Evolutionary conservation across 2,888 invertebrate species (phyloP).

Genomic region (Dilophus febrilis): DNA sequence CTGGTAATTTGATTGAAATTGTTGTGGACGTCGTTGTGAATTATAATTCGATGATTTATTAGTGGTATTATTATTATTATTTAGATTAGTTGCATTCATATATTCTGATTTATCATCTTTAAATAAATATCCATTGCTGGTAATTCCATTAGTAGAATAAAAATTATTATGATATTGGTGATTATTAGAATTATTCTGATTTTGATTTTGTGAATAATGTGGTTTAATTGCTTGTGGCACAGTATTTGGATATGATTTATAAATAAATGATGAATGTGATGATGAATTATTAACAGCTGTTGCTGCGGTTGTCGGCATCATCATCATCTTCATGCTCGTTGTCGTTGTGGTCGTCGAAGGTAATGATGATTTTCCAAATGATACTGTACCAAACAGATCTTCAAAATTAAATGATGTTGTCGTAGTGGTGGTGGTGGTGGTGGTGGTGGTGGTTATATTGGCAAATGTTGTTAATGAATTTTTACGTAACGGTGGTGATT

Average conservation of each 20-base stretch:
- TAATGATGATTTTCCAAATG: slow-evolving; percentile 18
- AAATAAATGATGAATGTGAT: no score
- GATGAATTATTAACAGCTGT: no score
- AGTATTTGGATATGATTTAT: slow-evolving; percentile 20
- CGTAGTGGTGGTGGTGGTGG: no score
- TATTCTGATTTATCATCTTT: slow-evolving; percentile 14
- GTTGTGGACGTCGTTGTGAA: slow-evolving; percentile 19
- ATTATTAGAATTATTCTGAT: no score
- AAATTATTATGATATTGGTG: no score
- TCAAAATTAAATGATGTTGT: slow-evolving; percentile 27
- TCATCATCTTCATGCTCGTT: no score
- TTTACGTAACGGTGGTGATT: slow-evolving; percentile 23
- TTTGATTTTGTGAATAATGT: not conserved
- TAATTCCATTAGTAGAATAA: not conserved
- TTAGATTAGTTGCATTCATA: slow-evolving; percentile 18
- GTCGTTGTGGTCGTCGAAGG: no score
- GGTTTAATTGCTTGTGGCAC: slow-evolving; percentile 18
- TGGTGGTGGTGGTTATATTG: no score
- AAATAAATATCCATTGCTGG: slow-evolving; percentile 8
- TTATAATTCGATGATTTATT: no score
- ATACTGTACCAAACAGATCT: slow-evolving; percentile 28
- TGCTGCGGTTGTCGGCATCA: no score
- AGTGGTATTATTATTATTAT: slow-evolving; percentile 13
- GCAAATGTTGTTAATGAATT: slow-evolving; percentile 20
- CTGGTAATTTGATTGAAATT: slow-evolving; percentile 19